Evolutionary conservation across 2,888 invertebrate genomes (phyloP).

Genomic region (Mechanitis mazaeus): DNA sequence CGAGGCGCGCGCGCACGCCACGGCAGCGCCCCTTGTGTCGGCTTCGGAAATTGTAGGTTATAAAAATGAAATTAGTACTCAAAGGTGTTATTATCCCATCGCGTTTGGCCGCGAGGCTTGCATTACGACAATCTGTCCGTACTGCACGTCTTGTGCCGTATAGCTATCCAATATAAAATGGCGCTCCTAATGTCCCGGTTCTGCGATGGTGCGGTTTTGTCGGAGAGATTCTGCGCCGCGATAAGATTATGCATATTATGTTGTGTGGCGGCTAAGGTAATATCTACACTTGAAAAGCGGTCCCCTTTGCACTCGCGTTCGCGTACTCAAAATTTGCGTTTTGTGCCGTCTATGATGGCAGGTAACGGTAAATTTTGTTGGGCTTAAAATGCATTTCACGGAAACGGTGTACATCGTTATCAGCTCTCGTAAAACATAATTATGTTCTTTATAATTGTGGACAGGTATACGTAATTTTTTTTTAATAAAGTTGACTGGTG

Average conservation of each 20-base stretch:
- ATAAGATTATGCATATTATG: conserved; percentile 78
- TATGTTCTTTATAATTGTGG: background rate
- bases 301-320: conserved; percentile 35
- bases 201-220: conserved; percentile 67
- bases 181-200: conserved; percentile 76
- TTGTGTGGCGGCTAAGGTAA: conserved; percentile 71
- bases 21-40: conserved; percentile 76
- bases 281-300: conserved; percentile 70
- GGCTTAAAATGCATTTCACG: conserved; percentile 31
- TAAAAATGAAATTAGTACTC: conserved; percentile 77
- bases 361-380: conserved; percentile 47
- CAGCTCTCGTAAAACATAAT: conserved; percentile 10
- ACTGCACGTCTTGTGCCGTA: conserved; percentile 76
- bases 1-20: conserved; percentile 67
- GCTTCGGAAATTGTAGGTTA: conserved; percentile 77
- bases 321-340: conserved; percentile 61
- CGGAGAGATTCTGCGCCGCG: conserved; percentile 70
- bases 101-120: conserved; percentile 75
- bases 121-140: conserved; percentile 78
- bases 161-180: conserved; percentile 77
- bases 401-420: conserved; percentile 21
- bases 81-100: conserved; percentile 77
- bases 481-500: background rate
- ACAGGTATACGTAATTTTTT: background rate
- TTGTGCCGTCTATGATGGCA: conserved; percentile 52